Percentiles rank a stretch among this genome's conserved stretches.
Conservation (phyloP, 2,888 invertebrate genomes). For the Rhyacophila evoluta region DNA sequence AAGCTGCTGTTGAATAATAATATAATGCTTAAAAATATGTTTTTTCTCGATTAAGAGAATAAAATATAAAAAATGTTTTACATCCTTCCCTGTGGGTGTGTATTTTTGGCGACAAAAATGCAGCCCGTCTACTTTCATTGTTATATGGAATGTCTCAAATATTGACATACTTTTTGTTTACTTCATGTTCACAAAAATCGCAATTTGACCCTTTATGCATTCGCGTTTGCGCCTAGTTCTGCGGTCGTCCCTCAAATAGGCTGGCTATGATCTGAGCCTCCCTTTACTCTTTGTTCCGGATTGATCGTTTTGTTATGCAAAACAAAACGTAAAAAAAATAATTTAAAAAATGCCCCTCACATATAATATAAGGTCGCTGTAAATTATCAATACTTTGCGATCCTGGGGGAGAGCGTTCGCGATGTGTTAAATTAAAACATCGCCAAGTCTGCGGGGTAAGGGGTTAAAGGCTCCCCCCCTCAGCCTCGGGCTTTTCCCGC, state of each 20-base stretch:
- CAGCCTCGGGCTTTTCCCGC: neutral
- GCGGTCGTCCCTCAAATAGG: conserved; percentile 11
- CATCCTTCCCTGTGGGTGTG: no score
- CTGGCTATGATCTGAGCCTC: neutral
- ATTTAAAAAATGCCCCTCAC: conserved; percentile 41
- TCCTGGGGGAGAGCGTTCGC: conserved; percentile 37
- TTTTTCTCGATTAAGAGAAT: no score
- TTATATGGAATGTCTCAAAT: neutral
- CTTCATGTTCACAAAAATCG: neutral
- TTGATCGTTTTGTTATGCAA: conserved; percentile 50
- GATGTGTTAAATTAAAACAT: conserved; percentile 55
- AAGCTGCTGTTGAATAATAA: no score
- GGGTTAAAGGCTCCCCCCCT: conserved; percentile 20
- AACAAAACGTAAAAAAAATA: conserved; percentile 38
- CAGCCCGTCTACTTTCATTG: no score
- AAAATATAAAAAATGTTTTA: no score
- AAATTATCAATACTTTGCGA: conserved; percentile 53
- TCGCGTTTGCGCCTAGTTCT: neutral
- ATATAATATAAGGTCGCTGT: conserved; percentile 46
- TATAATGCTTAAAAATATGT: no score
- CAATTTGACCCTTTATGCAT: neutral
- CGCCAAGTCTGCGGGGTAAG: conserved; percentile 46
- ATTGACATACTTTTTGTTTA: neutral
- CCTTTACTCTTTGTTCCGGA: conserved; percentile 35
- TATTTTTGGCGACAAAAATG: neutral